Base-by-base conservation (phyloP, 2,888 invertebrate genomes). In the Nudaria mundana region DNA sequence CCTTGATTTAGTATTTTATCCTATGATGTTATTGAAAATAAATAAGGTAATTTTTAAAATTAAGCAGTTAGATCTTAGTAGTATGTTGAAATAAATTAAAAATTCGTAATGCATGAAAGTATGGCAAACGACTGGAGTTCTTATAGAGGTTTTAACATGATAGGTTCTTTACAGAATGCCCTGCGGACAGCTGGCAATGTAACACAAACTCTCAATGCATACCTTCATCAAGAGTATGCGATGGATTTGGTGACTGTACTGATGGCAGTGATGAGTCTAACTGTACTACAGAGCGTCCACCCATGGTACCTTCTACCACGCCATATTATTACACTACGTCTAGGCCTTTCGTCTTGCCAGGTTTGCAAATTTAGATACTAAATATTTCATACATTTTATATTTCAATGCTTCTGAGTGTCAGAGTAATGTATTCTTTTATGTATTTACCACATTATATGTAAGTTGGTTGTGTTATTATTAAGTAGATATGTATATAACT, bases 261-360 rank as follows among this genome's bases (percentile, higher is more conserved):
- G 93, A 93, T 62, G 90, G 90, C 3, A 91, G 91, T 13, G 95
- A 96, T 66, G 96, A 96, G 71, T 57, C 59, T 12, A 80, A 89
- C 51, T 94, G 94, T 66, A 15, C 33, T 4, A 42, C 42, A 8
- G 25, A 25, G 10, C 32, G 23, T 14, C 24, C 32, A 7, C 24
- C 7, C 3, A 2, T 24, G 7, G 7, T 24, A 3, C 11, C 32
- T 2, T 5, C 31, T 6, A 31, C n/a, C 12, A 33, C 32, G n/a
- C 5, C 11, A 10, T 15, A 24, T 11, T 24, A 15, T 24, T 24
- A 10, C 32, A 15, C 32, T 2, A 24, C 32, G 5, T 8, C 23
- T 7, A 24, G 32, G 11, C 23, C 32, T 23, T 10, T 10, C 3
- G 8, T 24, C 6, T 15, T 11, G 10, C 15, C 10, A 33, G 32